Percentiles rank a stretch among this genome's conserved stretches.
These are phyloP conservation scores for Crematogaster levior DNA, from an alignment of 2,888 invertebrate genomes.

Conservation along the genomic window DNA sequence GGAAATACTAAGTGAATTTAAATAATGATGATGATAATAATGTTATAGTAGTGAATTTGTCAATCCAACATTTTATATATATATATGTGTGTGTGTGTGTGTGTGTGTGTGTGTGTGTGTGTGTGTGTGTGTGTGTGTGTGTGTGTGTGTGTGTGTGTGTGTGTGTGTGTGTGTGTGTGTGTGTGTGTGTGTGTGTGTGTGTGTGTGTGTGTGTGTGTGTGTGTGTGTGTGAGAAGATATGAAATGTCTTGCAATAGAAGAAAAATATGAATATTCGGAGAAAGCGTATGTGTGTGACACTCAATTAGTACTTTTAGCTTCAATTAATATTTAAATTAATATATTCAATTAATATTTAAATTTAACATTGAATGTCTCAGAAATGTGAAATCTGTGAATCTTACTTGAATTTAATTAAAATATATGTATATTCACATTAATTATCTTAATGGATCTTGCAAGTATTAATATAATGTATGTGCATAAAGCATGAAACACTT, in stretches of 20 bases:
- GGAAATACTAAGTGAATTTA: neutral
- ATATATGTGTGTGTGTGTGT: too few relatives aligned
- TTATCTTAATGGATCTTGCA: conserved; percentile 4
- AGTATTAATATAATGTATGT: neutral
- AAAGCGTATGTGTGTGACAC: too few relatives aligned
- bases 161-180: too few relatives aligned
- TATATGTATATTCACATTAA: neutral
- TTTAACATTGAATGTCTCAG: neutral
- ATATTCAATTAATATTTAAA: too few relatives aligned
- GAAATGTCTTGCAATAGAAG: neutral
- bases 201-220: too few relatives aligned
- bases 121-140: too few relatives aligned
- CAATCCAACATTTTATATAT: neutral
- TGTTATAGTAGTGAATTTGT: neutral
- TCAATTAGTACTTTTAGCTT: neutral
- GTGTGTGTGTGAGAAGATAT: too few relatives aligned
- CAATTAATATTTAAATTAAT: neutral
- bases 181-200: too few relatives aligned
- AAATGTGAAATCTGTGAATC: neutral
- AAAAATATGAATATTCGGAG: neutral
- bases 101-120: too few relatives aligned
- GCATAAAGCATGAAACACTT: neutral
- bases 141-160: too few relatives aligned
- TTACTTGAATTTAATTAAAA: neutral
- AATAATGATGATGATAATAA: conserved; percentile 9